Evolutionary conservation across 2,113 vertebrate genomes (phyloP).

Genomic region (Arenaria interpres): DNA sequence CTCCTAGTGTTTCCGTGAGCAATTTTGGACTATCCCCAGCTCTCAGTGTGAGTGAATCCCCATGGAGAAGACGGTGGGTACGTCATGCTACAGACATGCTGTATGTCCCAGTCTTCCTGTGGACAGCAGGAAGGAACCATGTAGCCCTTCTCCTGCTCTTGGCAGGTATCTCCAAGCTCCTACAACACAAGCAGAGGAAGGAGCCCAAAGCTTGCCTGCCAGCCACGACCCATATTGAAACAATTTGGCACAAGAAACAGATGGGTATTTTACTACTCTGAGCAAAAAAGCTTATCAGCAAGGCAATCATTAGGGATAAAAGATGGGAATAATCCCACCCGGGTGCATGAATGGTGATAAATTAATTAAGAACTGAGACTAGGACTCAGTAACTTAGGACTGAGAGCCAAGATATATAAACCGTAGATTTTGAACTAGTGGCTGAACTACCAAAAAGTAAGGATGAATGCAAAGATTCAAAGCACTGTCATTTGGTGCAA

Average conservation of each 20-base stretch:
- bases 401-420: background rate
- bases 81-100: background rate
- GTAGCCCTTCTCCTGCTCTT: background rate
- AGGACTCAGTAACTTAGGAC: background rate
- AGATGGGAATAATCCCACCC: background rate
- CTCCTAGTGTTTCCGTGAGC: background rate
- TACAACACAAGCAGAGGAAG: background rate
- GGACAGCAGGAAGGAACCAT: background rate
- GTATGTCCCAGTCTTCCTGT: background rate
- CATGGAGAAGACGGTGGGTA: background rate
- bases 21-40: fast-evolving
- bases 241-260: background rate
- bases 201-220: background rate
- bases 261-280: background rate
- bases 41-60: background rate
- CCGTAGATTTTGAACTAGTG: background rate
- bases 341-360: background rate
- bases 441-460: background rate
- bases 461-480: background rate
- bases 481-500: background rate
- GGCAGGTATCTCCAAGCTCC: background rate
- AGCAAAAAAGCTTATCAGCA: background rate
- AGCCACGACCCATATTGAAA: background rate
- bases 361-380: background rate
- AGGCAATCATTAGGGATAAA: background rate